Base-by-base conservation (phyloP, 1,140 invertebrate genomes). In the Bombus difficillimus region DNA sequence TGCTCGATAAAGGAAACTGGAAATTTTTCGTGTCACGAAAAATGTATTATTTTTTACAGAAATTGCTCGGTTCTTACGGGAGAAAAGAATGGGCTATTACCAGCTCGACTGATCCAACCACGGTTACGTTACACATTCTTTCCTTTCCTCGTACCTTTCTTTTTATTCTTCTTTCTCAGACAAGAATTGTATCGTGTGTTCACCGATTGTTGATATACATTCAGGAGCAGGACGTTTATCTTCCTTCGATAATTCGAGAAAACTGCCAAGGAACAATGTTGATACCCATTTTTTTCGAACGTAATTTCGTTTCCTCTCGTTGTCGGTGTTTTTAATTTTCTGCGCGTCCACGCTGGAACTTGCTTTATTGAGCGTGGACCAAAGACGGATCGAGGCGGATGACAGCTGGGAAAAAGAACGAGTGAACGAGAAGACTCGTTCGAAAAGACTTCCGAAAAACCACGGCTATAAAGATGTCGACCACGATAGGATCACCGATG, bases 1-100 rank as follows among this genome's bases (percentile, higher is more conserved):
- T 86, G 84, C 78, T 82, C 34, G 88, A 89, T 89, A 89, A 89
- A 34, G 47, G 34, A 47, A 81, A 81, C 59, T 68, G 12, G 84
- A 81, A 43, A 81, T 85, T 85, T 75, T 74, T 81, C 69, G 71
- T 81, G 66, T 22, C 83, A 71, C 57, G 68, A 80, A 80, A 79
- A 85, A 73, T 72, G 76, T 59, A 73, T 89, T 89, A 86, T 89
- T 88, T 89, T 73, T 76, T 86, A 68, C 41, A 82, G 66, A 86
- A 88, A 80, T 84, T 81, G 76, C 88, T 85, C 81, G 84, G 47
- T 74, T 81, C 64, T 69, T 37, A 22, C n/a, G 8, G 59, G 32
- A 71, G 59, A 37, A 59, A 57, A 34, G 32, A 32, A 4, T 4
- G 15, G 28, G 12, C 8, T 64, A 37, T 69, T 72, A 66, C 71